Percentiles rank a stretch among this genome's conserved stretches.
These are phyloP conservation scores for Macrosiphum euphorbiae DNA, from an alignment of 2,888 invertebrate genomes.

Conservation along the genomic window DNA sequence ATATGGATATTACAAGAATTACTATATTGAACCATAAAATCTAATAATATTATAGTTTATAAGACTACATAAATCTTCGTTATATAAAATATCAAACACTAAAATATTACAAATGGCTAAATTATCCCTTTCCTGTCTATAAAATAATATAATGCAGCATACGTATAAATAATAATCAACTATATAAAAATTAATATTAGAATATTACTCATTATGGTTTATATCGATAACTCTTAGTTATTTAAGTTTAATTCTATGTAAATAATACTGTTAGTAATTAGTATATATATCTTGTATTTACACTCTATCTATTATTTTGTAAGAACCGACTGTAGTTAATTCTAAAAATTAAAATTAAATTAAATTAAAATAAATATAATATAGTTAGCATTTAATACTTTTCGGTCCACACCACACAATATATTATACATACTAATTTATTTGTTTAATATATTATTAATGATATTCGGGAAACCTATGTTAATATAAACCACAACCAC, in stretches of 20 bases:
- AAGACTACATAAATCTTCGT: neutral
- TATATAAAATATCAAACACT: neutral
- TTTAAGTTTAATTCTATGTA: no score
- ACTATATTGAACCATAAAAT: neutral
- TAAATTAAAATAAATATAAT: neutral
- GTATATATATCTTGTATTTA: no score
- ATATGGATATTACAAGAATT: neutral
- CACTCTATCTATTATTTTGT: no score
- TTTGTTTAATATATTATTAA: neutral
- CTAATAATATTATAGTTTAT: neutral
- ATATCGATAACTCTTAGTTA: no score
- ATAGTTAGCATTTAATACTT: no score
- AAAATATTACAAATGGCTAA: neutral
- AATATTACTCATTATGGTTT: no score
- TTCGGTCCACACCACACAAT: neutral
- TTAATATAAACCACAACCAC: neutral
- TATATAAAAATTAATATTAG: neutral
- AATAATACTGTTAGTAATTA: no score
- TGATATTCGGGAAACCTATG: neutral
- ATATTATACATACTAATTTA: neutral
- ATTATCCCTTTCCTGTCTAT: neutral
- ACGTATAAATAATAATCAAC: neutral
- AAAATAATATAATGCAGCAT: neutral
- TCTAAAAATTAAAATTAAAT: no score
- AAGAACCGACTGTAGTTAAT: no score